Evolutionary conservation across 2,113 vertebrate genomes (phyloP).

Genomic region (Campylomormyrus tamandua): DNA sequence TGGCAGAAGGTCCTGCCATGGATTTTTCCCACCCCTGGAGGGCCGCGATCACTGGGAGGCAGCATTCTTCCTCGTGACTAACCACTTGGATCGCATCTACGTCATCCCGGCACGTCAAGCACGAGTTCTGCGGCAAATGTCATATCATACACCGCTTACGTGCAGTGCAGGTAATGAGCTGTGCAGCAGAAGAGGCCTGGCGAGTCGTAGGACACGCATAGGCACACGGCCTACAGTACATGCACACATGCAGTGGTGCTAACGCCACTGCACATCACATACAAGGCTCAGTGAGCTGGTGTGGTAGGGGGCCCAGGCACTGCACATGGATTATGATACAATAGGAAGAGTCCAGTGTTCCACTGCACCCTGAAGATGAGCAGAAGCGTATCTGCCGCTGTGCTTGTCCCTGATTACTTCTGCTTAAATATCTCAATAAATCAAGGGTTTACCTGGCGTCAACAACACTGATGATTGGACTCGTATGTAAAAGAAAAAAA

Average conservation of each 20-base stretch:
- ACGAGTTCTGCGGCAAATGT: no score
- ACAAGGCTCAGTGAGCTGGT: constrained; percentile 45
- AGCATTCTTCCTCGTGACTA: not conserved
- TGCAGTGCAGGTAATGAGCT: not conserved
- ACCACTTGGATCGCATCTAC: not conserved
- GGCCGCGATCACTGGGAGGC: not conserved
- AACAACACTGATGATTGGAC: not conserved
- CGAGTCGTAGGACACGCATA: not conserved
- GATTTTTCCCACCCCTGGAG: not conserved
- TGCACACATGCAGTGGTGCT: not conserved
- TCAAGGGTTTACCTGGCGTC: not conserved
- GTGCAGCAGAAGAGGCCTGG: not conserved
- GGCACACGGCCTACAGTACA: not conserved
- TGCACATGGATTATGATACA: constrained; percentile 28
- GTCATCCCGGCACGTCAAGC: not conserved
- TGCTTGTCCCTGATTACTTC: not conserved
- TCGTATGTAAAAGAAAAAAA: not conserved
- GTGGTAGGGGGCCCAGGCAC: constrained; percentile 45
- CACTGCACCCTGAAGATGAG: not conserved
- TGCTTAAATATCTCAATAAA: not conserved
- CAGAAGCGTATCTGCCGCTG: not conserved
- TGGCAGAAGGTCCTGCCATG: not conserved
- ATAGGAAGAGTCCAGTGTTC: not conserved
- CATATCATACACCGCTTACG: not conserved
- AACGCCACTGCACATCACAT: constrained; percentile 16